Evolutionary conservation across 2,113 vertebrate species (phyloP).

Genomic region (Rhinoderma darwinii): DNA sequence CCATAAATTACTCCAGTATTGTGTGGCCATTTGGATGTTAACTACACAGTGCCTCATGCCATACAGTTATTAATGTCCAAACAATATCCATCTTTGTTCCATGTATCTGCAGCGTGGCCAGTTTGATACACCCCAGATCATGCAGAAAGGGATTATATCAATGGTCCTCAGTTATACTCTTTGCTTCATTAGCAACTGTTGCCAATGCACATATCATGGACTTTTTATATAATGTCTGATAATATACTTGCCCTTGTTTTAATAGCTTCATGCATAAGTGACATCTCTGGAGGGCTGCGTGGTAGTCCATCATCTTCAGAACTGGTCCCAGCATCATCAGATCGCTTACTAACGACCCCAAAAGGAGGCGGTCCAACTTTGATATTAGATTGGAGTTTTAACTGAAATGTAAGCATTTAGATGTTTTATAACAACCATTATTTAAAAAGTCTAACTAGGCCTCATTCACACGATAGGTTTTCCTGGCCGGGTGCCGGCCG

Average conservation of each 20-base stretch:
- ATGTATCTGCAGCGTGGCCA: not conserved
- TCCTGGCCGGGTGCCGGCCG: too few species aligned
- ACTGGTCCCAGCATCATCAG: slow-evolving; percentile 76
- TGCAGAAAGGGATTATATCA: slow-evolving; percentile 61
- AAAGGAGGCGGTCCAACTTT: slow-evolving; percentile 82
- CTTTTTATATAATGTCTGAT: not conserved
- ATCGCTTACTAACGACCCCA: slow-evolving; percentile 72
- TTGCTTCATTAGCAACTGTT: too few species aligned
- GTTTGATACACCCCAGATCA: slow-evolving; percentile 37
- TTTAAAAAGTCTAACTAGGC: not conserved
- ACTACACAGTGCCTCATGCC: not conserved
- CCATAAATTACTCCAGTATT: not conserved
- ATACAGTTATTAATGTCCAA: not conserved
- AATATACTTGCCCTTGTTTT: slow-evolving; percentile 72
- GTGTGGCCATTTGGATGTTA: not conserved
- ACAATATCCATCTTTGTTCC: slow-evolving; percentile 15
- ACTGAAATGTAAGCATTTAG: slow-evolving; percentile 66
- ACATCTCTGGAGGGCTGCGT: slow-evolving; percentile 77
- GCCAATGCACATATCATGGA: not conserved
- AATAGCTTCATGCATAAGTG: slow-evolving; percentile 68
- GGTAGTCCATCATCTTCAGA: slow-evolving; percentile 81
- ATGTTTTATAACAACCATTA: not conserved
- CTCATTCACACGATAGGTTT: too few species aligned
- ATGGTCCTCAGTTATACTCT: not conserved
- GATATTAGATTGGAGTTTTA: slow-evolving; percentile 89